Conservation (phyloP, 1,140 invertebrate species). For the Maconellicoccus hirsutus region DNA sequence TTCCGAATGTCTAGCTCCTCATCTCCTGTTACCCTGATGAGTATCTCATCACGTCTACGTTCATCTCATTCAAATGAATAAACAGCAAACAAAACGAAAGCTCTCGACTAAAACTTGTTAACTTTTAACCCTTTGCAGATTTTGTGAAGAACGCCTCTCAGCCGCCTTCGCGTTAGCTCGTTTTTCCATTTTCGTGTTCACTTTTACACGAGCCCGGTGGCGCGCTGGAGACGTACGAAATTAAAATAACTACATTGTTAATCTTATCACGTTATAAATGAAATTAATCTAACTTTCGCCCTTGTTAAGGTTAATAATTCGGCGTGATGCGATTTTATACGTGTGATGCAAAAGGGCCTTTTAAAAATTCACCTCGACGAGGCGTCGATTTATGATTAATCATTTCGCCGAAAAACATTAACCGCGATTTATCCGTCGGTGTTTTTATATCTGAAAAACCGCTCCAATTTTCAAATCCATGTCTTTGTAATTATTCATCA, state of each 20-base stretch:
- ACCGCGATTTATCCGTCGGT: no score
- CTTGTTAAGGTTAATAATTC: constrained; percentile 13
- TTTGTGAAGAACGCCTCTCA: neutral
- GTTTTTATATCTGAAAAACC: no score
- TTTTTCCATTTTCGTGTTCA: constrained; percentile 12
- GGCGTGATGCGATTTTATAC: neutral
- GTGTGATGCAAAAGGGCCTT: no score
- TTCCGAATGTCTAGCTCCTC: constrained; percentile 19
- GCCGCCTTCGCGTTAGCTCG: neutral
- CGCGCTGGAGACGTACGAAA: neutral
- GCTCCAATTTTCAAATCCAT: neutral
- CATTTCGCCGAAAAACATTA: no score
- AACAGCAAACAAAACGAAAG: neutral
- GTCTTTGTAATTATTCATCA: neutral
- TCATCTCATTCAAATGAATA: constrained; percentile 1
- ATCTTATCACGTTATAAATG: constrained; percentile 20
- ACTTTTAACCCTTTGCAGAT: constrained; percentile 19
- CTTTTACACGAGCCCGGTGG: neutral
- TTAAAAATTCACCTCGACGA: no score
- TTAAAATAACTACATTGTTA: constrained; percentile 21
- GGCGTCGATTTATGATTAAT: no score
- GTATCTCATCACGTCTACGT: constrained; percentile 19
- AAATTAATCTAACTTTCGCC: constrained; percentile 22
- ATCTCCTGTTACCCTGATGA: constrained; percentile 16
- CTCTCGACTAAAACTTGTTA: constrained; percentile 13